Evolutionary conservation across 2,797 vertebrate species (phyloP).

Genomic region (Propithecus perrieri): DNA sequence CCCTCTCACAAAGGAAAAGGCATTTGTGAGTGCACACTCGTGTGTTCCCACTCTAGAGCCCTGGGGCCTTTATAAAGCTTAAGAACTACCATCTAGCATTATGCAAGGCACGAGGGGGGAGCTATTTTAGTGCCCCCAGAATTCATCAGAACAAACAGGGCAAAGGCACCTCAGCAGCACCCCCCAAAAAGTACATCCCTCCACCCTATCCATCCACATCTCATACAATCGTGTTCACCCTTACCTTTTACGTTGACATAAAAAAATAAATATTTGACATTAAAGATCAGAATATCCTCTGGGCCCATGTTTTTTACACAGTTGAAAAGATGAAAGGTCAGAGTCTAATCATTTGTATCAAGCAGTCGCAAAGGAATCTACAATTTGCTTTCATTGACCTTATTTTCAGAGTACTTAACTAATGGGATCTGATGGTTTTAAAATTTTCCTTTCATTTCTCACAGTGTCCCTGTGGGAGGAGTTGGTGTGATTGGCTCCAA

Average conservation of each 20-base stretch:
- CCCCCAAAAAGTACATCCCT: background rate
- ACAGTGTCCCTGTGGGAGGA: background rate
- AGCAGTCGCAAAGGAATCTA: background rate
- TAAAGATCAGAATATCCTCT: background rate
- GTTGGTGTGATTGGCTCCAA: background rate
- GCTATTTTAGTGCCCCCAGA: no score
- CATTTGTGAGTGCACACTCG: fast-evolving
- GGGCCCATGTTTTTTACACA: background rate
- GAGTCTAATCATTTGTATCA: background rate
- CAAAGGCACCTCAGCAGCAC: background rate
- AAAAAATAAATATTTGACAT: background rate
- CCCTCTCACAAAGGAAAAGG: no score
- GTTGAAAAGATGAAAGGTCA: slow-evolving; percentile 21
- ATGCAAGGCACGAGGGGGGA: fast-evolving
- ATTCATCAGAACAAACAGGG: fast-evolving
- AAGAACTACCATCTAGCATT: fast-evolving
- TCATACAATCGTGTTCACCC: background rate
- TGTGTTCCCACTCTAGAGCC: fast-evolving
- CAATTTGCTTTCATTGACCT: background rate
- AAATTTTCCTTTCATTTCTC: background rate
- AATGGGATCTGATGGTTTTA: background rate
- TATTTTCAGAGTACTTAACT: slow-evolving; percentile 32
- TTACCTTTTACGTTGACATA: background rate
- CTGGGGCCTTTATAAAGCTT: no score
- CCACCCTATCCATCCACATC: fast-evolving